Evolutionary conservation across 35 echinoderm and acorn worm species (phyloP).

Genomic region (Apostichopus japonicus): DNA sequence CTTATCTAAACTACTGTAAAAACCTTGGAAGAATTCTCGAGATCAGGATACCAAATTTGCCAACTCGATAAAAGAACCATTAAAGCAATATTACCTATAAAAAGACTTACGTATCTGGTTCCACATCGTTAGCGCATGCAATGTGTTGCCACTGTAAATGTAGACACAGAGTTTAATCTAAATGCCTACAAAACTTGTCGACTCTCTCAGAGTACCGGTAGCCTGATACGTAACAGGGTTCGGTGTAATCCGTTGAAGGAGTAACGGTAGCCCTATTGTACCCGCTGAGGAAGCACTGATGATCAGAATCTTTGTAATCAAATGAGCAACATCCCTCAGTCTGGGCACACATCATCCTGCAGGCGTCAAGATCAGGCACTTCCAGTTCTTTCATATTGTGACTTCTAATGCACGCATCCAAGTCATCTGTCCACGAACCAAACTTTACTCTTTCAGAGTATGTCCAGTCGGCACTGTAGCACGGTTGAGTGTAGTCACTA

Average conservation of each 20-base stretch:
- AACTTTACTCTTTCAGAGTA: background rate
- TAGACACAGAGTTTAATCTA: background rate
- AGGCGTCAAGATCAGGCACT: background rate
- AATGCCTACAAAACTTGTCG: background rate
- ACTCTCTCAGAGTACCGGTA: background rate
- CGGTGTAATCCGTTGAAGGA: background rate
- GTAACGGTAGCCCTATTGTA: background rate
- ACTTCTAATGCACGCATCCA: conserved; percentile 10
- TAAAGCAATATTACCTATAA: no score
- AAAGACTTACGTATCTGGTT: no score
- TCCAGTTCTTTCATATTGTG: background rate
- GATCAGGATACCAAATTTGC: no score
- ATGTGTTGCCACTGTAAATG: no score
- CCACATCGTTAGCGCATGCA: no score
- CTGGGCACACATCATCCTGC: background rate
- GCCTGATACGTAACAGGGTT: background rate
- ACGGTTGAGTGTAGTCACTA: background rate
- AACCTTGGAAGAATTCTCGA: no score
- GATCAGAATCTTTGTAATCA: background rate
- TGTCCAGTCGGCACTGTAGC: background rate
- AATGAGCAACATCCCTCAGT: background rate
- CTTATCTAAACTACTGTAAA: no score
- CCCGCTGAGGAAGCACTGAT: background rate
- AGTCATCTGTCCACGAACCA: background rate
- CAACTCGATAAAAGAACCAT: no score